These are phyloP conservation scores for Lymantria dispar DNA, from an alignment of 2,888 invertebrate genomes.

Conservation along the genomic window DNA sequence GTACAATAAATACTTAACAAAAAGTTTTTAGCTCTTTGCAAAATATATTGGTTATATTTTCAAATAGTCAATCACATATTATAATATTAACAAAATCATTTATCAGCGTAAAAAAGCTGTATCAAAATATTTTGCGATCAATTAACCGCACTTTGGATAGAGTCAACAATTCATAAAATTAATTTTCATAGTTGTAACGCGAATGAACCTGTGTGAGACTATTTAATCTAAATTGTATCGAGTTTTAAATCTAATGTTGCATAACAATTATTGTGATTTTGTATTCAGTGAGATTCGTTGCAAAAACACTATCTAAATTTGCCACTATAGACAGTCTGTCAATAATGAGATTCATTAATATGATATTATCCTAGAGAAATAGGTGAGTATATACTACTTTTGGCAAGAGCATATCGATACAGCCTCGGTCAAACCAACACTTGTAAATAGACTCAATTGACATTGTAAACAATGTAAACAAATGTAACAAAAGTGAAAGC, in stretches of 20 bases:
- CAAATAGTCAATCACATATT: conserved; percentile 16
- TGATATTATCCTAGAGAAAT: conserved; percentile 28
- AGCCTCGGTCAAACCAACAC: conserved; percentile 43
- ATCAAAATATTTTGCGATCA: conserved; percentile 25
- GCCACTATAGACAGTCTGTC: conserved; percentile 58
- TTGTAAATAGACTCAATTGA: conserved; percentile 23
- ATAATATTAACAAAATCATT: conserved; percentile 24
- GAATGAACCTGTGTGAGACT: conserved; percentile 26
- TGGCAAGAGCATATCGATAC: conserved; percentile 56
- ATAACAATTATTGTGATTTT: conserved; percentile 22
- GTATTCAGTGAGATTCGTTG: conserved; percentile 48
- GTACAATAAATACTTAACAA: conserved; percentile 62
- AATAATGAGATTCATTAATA: conserved; percentile 45
- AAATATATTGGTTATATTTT: conserved; percentile 46
- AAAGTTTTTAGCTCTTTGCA: conserved; percentile 49
- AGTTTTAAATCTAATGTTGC: conserved; percentile 16
- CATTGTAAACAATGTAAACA: conserved; percentile 28
- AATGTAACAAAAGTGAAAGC: conserved; percentile 42
- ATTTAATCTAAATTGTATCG: conserved; percentile 20
- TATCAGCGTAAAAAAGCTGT: conserved; percentile 32
- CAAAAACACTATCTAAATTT: conserved; percentile 46
- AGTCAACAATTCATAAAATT: conserved; percentile 30
- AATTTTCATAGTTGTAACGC: conserved; percentile 19
- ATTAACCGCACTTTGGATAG: conserved; percentile 25
- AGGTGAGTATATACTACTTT: conserved; percentile 41